Conservation (phyloP, 2,113 vertebrate species). For the Anolis carolinensis region DNA sequence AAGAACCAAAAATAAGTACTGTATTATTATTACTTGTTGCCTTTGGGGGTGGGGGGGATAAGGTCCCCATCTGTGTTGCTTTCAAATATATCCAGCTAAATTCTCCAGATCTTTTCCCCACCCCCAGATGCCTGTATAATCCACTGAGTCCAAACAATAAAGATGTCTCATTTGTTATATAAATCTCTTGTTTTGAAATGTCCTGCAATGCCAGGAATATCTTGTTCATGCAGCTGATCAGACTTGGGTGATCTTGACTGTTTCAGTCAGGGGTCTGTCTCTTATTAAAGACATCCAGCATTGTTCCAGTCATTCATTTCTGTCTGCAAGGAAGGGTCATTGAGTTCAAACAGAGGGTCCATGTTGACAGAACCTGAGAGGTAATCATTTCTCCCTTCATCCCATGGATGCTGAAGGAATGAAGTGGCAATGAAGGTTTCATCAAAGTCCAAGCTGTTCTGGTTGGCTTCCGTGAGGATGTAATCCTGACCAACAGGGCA, state of each 20-base stretch:
- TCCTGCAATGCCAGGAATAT: constrained; percentile 30
- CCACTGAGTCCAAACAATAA: constrained; percentile 10
- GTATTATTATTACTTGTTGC: constrained; percentile 55
- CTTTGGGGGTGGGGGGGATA: constrained; percentile 38
- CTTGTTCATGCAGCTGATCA: constrained; percentile 13
- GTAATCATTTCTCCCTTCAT: constrained; percentile 79
- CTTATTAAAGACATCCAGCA: constrained; percentile 83
- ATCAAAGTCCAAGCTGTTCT: constrained; percentile 82
- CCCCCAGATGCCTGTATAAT: constrained; percentile 3
- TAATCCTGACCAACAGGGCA: constrained; percentile 62
- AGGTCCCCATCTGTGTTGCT: constrained; percentile 30
- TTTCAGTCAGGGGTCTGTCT: constrained; percentile 35
- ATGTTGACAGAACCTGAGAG: constrained; percentile 80
- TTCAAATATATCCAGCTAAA: constrained; percentile 38
- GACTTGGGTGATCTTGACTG: background rate
- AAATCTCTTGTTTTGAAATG: constrained; percentile 38
- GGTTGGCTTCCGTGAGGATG: constrained; percentile 67
- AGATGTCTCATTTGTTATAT: constrained; percentile 29
- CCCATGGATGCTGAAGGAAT: constrained; percentile 92
- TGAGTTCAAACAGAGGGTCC: constrained; percentile 86
- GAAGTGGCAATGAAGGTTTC: constrained; percentile 90
- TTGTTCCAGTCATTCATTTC: constrained; percentile 78
- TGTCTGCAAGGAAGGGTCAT: constrained; percentile 69
- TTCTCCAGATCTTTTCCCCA: background rate
- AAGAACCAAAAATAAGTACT: constrained; percentile 68